Evolutionary conservation across 2,113 vertebrate species (phyloP).

Genomic region (Oostethus manadensis): DNA sequence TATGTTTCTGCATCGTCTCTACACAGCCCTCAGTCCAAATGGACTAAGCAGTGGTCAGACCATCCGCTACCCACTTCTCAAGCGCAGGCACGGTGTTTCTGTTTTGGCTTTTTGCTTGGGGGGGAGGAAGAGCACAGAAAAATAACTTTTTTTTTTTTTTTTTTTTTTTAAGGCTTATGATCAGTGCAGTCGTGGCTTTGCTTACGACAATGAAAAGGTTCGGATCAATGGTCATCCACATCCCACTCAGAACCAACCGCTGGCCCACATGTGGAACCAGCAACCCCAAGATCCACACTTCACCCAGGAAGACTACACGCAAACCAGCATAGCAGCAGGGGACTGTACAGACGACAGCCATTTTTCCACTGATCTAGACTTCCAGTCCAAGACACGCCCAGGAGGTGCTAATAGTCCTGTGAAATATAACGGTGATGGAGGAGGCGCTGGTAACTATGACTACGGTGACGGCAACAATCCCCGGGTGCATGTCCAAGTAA

Average conservation of each 20-base stretch:
- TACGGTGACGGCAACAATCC: conserved; percentile 60
- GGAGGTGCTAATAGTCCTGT: conserved; percentile 61
- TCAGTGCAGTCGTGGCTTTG: conserved; percentile 58
- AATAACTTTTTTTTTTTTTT: too few relatives aligned
- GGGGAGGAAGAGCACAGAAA: too few relatives aligned
- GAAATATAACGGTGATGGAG: conserved; percentile 68
- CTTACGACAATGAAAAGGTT: conserved; percentile 45
- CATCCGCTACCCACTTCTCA: conserved; percentile 57
- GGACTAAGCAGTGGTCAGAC: conserved; percentile 73
- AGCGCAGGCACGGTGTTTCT: conserved; percentile 62
- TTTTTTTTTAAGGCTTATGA: conserved; percentile 55
- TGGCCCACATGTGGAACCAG: conserved; percentile 70
- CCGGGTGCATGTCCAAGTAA: conserved; percentile 75
- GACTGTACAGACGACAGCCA: conserved; percentile 59
- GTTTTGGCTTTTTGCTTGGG: not conserved
- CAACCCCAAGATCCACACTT: conserved; percentile 61
- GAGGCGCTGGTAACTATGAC: conserved; percentile 57
- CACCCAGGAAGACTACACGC: conserved; percentile 57
- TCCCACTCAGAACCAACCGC: conserved; percentile 48
- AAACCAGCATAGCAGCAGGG: conserved; percentile 55
- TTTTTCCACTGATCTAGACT: conserved; percentile 65
- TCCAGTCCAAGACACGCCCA: conserved; percentile 61
- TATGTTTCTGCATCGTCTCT: conserved; percentile 14
- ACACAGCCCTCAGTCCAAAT: conserved; percentile 67
- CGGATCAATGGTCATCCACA: conserved; percentile 52